Percentiles rank a stretch among this genome's conserved stretches.
Evolutionary conservation across 2,888 invertebrate species (phyloP).

Genomic region (Lasiommata megera): DNA sequence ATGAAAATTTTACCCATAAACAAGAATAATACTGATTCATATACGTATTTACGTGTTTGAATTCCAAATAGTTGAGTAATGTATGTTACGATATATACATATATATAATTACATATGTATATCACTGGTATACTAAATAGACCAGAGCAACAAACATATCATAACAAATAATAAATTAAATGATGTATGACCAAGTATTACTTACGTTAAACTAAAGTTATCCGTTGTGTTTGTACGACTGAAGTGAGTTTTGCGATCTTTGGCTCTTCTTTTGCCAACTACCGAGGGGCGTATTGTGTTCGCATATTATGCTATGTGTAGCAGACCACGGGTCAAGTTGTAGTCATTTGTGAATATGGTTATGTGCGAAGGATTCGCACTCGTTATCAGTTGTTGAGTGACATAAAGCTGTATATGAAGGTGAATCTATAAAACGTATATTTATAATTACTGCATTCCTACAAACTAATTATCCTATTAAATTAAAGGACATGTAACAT

Average conservation of each 20-base stretch:
- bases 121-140: no score
- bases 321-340: conserved; percentile 18
- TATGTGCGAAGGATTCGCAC: conserved; percentile 18
- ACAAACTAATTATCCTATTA: background rate
- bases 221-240: background rate
- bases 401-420: conserved; percentile 1
- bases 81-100: no score
- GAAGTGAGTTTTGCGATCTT: background rate
- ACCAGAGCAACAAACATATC: no score
- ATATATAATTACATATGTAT: no score
- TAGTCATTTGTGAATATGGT: conserved; percentile 22
- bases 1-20: no score
- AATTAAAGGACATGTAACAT: no score
- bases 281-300: conserved; percentile 30
- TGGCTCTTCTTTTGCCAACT: conserved; percentile 13
- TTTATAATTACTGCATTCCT: background rate
- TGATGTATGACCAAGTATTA: no score
- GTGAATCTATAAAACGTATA: background rate
- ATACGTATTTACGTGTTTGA: no score
- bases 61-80: no score
- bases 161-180: no score
- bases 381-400: conserved; percentile 17
- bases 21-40: no score
- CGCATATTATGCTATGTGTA: conserved; percentile 18
- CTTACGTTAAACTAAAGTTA: no score